Evolutionary conservation across 2,888 invertebrate genomes (phyloP), one percentile per base, ranked within the genome.

Genomic region (Pterostichus niger): DNA sequence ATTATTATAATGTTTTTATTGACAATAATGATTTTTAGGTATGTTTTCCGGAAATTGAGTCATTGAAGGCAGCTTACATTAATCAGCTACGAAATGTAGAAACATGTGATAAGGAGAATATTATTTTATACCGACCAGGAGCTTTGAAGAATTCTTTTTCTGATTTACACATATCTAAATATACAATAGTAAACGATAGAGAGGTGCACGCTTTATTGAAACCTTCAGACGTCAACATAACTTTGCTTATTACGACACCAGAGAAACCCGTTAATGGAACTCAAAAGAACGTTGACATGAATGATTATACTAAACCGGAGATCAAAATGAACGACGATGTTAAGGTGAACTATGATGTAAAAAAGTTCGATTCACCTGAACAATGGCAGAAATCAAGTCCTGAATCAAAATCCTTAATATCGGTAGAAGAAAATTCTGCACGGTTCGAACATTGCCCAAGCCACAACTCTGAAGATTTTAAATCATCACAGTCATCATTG

Each of bases 151-250:
- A 71, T 71, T 71, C 44, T 15, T 71, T 35, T 15, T 46, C 44
- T 13, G 75, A 82, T 61, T 73, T 82, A 40, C 73, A 75, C 33
- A 75, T 82, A 33, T 82, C 82, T n/a, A 82, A 82, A 75, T 82
- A 68, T 33, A 75, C 75, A 7, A 13, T 75, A 15, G 49, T 44
- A 2, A 82, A 82, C 49, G 61, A 68, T 24, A 44, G 5, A 35
- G 82, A 82, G 59, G 54, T 56, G 5, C 75, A 75, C 24, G 13
- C 15, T 15, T 10, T 82, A 13, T 15, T 82, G n/a, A 40, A 82
- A 59, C 73, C 64, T 13, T 82, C 75, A 31, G 75, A 82, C n/a
- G 46, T 59, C 11, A 73, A 75, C 54, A 54, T 81, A 35, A 56
- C 40, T 9, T 54, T 71, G 54, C 54, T 81, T 15, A 11, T 35